phyloP scores from a whole-genome alignment of 2,113 vertebrate genomes.

The Odobenus rosmarus region DNA sequence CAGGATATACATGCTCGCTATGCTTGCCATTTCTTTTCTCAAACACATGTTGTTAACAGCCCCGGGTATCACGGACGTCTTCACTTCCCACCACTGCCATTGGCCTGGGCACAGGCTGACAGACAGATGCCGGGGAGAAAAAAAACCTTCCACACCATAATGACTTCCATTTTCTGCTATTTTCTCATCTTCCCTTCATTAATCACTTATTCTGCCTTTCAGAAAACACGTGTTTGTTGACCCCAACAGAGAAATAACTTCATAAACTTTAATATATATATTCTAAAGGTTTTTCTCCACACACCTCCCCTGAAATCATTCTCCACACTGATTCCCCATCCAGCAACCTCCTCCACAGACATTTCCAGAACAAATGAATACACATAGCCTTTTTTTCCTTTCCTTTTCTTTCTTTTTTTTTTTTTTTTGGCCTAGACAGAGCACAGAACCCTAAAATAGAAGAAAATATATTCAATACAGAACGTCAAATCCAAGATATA shows the following conservation, averaged over 20 bases:
- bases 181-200: neutral
- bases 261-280: neutral
- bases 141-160: too few species aligned
- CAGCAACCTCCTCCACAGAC: conserved; percentile 47
- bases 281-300: neutral
- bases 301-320: neutral
- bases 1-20: rapidly evolving
- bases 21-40: neutral
- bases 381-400: conserved; percentile 19
- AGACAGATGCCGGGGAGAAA: rapidly evolving
- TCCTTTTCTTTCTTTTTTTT: neutral
- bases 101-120: neutral
- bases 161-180: neutral
- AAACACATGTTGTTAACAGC: neutral
- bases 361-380: conserved; percentile 63
- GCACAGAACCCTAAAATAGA: conserved; percentile 65
- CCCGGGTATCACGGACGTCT: rapidly evolving
- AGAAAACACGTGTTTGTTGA: neutral
- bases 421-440: conserved; percentile 58
- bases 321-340: neutral
- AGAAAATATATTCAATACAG: conserved; percentile 52
- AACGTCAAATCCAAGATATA: conserved; percentile 58
- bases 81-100: neutral
- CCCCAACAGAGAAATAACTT: neutral
- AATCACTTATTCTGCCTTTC: conserved; percentile 22